Evolutionary conservation across 2,888 invertebrate genomes (phyloP), one percentile per base, ranked within the genome.

Genomic region (Philopedon plagiatum): DNA sequence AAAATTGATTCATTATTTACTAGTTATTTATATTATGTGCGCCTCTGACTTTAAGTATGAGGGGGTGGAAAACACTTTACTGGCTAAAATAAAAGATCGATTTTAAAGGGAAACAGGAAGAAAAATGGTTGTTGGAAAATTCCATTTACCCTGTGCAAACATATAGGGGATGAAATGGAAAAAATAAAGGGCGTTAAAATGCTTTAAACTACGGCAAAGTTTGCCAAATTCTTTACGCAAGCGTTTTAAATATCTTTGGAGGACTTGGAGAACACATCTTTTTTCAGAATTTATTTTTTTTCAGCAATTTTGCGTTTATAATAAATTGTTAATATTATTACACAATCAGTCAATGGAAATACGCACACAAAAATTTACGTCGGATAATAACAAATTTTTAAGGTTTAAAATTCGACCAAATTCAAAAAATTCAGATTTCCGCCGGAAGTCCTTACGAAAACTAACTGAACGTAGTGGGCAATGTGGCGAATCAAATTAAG

Each of bases 41-140:
- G 60, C 58, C 60, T n/a, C 49, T 67, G 67, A 18, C 8, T 39
- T 56, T 26, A 65, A 65, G 49, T 15, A 23, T 34, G 57, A 44
- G 51, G 34, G 66, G 68, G 49, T 56, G 51, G 51, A 56, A 51
- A 69, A 64, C 44, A 70, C 65, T 63, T 71, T 65, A 65, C 63
- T 21, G 26, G 39, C 60, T 68, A 68, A 68, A 68, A 73, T 73
- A 73, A 73, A 68, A 69, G 65, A 73, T 68, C 73, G 68, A 73
- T 73, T 68, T 68, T 68, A 60, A 73, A 64, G 70, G 73, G 64
- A 73, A 73, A 73, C 73, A 67, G 57, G 62, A 74, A 71, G 71
- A 74, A 74, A 74, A 71, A 74, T 74, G 71, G 74, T 61, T 73
- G 63, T 69, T 65, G 73, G 73, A 73, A 73, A 69, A 73, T 73